A percentile compares a stretch with the other conserved stretches of the same genome.
These are phyloP conservation scores for Lathamus discolor DNA, from an alignment of 2,113 vertebrate species.

Conservation along the genomic window DNA sequence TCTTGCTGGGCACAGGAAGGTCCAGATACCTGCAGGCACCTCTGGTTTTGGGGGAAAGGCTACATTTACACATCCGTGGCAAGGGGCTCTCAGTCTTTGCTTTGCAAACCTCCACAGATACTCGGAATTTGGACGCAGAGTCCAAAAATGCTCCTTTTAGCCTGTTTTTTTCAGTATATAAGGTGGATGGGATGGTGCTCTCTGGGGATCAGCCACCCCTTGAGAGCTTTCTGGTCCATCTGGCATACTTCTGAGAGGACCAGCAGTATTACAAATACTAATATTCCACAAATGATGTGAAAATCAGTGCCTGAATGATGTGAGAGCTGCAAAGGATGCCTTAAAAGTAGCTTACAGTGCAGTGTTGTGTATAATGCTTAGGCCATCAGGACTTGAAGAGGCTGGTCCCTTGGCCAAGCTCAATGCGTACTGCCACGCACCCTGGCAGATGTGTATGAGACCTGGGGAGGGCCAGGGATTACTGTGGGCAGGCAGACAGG, in stretches of 20 bases:
- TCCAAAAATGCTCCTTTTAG: neutral
- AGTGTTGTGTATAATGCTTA: neutral
- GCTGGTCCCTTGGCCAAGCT: neutral
- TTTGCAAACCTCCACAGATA: neutral
- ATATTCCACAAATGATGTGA: neutral
- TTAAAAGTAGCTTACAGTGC: neutral
- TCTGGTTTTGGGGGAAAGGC: neutral
- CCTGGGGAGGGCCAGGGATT: neutral
- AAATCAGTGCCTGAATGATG: neutral
- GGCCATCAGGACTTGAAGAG: neutral
- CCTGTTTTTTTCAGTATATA: neutral
- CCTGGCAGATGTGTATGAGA: neutral
- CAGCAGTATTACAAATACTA: neutral
- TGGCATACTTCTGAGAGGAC: neutral
- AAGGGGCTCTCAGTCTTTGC: neutral
- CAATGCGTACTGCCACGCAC: neutral
- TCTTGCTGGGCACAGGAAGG: accelerated
- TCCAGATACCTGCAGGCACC: neutral
- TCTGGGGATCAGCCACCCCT: neutral
- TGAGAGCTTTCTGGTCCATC: neutral
- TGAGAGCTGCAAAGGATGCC: neutral
- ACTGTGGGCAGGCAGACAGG: neutral
- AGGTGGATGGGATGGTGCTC: neutral
- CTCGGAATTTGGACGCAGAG: neutral
- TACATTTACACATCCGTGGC: accelerated